Base-by-base conservation (phyloP, 30 jellyfish, hydroid and myxozoan species). In the Aurelia coerulea region DNA sequence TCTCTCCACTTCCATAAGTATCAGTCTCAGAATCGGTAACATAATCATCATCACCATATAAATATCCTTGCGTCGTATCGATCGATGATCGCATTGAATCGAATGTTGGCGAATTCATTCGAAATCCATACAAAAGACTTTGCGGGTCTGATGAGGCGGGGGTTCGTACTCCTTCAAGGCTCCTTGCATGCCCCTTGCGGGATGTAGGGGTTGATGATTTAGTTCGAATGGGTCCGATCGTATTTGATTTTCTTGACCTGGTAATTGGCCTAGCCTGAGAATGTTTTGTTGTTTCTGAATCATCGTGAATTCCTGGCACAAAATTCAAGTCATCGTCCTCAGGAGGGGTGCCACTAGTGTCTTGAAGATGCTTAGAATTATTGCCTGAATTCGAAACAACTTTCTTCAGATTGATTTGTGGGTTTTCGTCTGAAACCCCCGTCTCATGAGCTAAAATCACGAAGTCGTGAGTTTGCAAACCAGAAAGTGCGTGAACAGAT, bases 1-100 rank as follows among this genome's bases (percentile, higher is more conserved):
- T 74, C 59, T 81, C 92, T 46, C 90, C 80, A 65, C 89, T 76
- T 5, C 75, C 89, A 54, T 1, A 64, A 18, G 91, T 78, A 1
- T 71, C 88, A 1, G 83, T 73, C 18, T 92, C 98, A 18, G 97
- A 88, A 79, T 94, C 98, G 5, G 95, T 79, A 62, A 65, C 73
- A 80, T 52, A 93, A 76, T 83, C 79, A 31, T 76, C 78, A 37
- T 63, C 91, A 78, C 88, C 97, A 87, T 59, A 93, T 39, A 80
- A 56, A 53, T 64, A 68, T 33, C 86, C 97, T 66, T 81, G 97
- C 32, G 70, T 80, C 32, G 92, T 89, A 66, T 89, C 91, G n/a
- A 89, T 66, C 17, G 97, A 79, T 16, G 97, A 89, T 13, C 73
- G 81, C 14, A 87, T 91, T 4, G 97, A 89, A 37, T 78, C 83